Evolutionary conservation across 1,140 invertebrate species (phyloP).

Genomic region (Drosophila yakuba): DNA sequence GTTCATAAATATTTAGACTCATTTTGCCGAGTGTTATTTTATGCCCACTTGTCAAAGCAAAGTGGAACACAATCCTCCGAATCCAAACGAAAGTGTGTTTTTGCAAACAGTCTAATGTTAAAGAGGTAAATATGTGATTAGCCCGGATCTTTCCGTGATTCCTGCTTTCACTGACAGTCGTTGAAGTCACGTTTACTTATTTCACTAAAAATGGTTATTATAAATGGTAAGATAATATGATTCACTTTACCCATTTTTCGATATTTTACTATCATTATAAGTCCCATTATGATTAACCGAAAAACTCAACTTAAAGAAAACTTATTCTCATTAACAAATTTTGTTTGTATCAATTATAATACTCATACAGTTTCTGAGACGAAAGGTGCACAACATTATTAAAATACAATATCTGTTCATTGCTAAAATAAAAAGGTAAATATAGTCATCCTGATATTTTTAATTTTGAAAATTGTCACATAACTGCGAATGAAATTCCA

Average conservation of each 20-base stretch:
- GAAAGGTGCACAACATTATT: not conserved
- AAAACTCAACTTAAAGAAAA: slow-evolving; percentile 11
- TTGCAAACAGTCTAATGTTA: slow-evolving; percentile 9
- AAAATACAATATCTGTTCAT: not conserved
- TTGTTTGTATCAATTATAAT: slow-evolving; percentile 5
- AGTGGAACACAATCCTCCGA: slow-evolving; percentile 37
- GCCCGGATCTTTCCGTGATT: too few relatives aligned
- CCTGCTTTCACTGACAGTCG: too few relatives aligned
- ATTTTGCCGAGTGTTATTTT: slow-evolving; percentile 50
- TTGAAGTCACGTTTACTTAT: too few relatives aligned
- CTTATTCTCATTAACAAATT: slow-evolving; percentile 8
- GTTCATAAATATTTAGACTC: slow-evolving; percentile 73
- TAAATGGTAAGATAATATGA: too few relatives aligned
- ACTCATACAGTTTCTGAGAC: not conserved
- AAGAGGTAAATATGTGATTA: not conserved
- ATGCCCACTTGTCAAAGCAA: slow-evolving; percentile 53
- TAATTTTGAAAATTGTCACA: not conserved
- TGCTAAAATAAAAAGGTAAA: not conserved
- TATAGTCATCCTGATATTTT: not conserved
- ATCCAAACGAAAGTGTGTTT: slow-evolving; percentile 7
- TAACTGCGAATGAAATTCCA: too few relatives aligned
- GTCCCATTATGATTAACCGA: slow-evolving; percentile 13
- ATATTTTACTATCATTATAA: not conserved
- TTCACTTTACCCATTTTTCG: too few relatives aligned
- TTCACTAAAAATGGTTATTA: too few relatives aligned